These are phyloP conservation scores for Callosobruchus maculatus DNA, from an alignment of 2,888 invertebrate species.

Conservation along the genomic window DNA sequence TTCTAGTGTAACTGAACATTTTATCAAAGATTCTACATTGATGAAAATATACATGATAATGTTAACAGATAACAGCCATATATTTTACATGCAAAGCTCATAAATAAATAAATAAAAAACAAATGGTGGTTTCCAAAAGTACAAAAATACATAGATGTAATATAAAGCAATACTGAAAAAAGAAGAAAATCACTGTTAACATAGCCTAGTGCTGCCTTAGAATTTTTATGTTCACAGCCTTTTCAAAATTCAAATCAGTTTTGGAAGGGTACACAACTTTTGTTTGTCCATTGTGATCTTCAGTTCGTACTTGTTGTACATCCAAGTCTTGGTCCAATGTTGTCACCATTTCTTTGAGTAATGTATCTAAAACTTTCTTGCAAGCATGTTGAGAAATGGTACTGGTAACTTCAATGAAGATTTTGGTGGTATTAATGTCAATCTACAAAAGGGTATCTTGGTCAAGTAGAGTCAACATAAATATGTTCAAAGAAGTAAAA, in stretches of 20 bases:
- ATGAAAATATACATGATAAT: not conserved
- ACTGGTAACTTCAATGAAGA: conserved; percentile 77
- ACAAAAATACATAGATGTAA: not conserved
- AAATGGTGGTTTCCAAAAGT: conserved; percentile 3
- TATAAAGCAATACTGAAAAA: conserved; percentile 1
- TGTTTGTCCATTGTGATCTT: conserved; percentile 63
- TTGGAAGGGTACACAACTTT: conserved; percentile 78
- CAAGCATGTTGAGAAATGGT: conserved; percentile 62
- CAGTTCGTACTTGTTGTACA: conserved; percentile 68
- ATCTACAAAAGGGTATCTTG: conserved; percentile 53
- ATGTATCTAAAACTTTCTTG: conserved; percentile 63
- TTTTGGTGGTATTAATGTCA: conserved; percentile 59
- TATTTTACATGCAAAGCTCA: not conserved
- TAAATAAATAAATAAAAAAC: not conserved
- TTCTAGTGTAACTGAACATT: no score
- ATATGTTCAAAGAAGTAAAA: no score
- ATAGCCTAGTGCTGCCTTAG: conserved; percentile 8
- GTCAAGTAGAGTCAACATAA: no score
- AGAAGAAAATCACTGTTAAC: conserved; percentile 5
- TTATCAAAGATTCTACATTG: no score
- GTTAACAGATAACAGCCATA: not conserved
- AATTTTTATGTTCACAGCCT: conserved; percentile 21
- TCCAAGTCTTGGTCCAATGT: conserved; percentile 46
- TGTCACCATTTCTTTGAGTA: conserved; percentile 62
- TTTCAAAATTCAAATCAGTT: conserved; percentile 52